phyloP scores from a whole-genome alignment of 2,113 vertebrate genomes.

The Catagonus wagneri region DNA sequence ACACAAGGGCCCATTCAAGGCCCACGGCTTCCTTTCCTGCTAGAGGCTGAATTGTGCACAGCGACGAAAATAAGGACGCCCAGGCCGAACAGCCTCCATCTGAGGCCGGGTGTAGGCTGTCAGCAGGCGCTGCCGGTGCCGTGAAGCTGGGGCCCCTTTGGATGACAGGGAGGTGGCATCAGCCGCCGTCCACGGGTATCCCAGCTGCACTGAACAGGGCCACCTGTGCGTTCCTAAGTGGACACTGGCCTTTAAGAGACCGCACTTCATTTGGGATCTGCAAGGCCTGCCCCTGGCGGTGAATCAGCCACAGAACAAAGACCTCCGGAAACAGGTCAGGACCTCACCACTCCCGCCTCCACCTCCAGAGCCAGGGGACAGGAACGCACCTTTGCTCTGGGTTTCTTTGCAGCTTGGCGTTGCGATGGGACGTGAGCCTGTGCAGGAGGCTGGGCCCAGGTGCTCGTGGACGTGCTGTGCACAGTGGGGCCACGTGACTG shows the following conservation, averaged over 20 bases:
- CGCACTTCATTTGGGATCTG: fast-evolving
- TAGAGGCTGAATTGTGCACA: background rate
- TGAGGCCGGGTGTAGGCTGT: background rate
- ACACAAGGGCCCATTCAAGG: constrained; percentile 82
- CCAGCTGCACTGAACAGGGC: background rate
- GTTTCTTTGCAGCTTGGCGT: too few relatives aligned
- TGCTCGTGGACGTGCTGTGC: fast-evolving
- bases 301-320: background rate
- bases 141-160: too few relatives aligned
- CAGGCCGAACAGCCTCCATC: background rate
- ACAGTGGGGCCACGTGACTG: fast-evolving
- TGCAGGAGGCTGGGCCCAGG: background rate
- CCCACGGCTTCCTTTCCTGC: constrained; percentile 23
- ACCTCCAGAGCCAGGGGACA: background rate
- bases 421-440: background rate
- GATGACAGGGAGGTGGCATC: too few relatives aligned
- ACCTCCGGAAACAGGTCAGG: background rate
- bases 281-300: background rate
- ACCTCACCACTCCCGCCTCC: background rate
- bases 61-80: background rate
- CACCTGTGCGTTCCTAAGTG: fast-evolving
- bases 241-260: background rate
- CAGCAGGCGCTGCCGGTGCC: background rate
- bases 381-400: background rate
- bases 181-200: too few relatives aligned